A percentile compares a stretch with the other conserved stretches of the same genome.
These are phyloP conservation scores for Haliclystus octoradiatus DNA, from an alignment of 30 jellyfish, hydroid and myxozoan species.

Conservation along the genomic window DNA sequence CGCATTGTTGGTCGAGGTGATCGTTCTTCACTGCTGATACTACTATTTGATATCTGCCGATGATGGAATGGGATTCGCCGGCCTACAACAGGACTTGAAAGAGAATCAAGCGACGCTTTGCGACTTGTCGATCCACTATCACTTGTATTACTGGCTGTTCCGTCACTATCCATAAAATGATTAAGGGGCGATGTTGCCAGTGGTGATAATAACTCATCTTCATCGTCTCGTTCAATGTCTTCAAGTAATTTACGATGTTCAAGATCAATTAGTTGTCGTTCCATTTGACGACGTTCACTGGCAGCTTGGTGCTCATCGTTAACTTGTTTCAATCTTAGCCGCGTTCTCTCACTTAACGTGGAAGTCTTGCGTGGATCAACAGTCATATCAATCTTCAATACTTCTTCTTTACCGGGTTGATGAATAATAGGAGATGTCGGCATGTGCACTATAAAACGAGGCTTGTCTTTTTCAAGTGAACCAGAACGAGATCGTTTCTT, in stretches of 20 bases:
- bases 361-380: slow-evolving; percentile 53
- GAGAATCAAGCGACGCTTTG: slow-evolving; percentile 77
- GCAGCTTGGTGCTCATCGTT: slow-evolving; percentile 73
- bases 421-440: slow-evolving; percentile 16
- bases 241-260: slow-evolving; percentile 46
- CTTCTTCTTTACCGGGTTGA: slow-evolving; percentile 47
- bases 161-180: slow-evolving; percentile 48
- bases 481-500: slow-evolving; percentile 3
- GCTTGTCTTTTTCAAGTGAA: slow-evolving; percentile 21
- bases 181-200: neutral
- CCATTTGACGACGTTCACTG: slow-evolving; percentile 55
- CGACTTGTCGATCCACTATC: slow-evolving; percentile 82
- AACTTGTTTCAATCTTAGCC: slow-evolving; percentile 53
- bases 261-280: slow-evolving; percentile 37
- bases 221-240: slow-evolving; percentile 59
- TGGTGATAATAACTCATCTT: slow-evolving; percentile 38
- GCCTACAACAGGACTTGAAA: slow-evolving; percentile 69
- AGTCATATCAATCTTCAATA: slow-evolving; percentile 15
- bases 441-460: slow-evolving; percentile 16
- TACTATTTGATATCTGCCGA: slow-evolving; percentile 28
- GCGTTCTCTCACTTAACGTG: slow-evolving; percentile 66
- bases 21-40: slow-evolving; percentile 52
- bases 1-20: slow-evolving; percentile 20
- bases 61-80: slow-evolving; percentile 30
- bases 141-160: slow-evolving; percentile 52